These are phyloP conservation scores for Drosophila infuscata DNA, from an alignment of 2,888 invertebrate genomes.

Conservation along the genomic window DNA sequence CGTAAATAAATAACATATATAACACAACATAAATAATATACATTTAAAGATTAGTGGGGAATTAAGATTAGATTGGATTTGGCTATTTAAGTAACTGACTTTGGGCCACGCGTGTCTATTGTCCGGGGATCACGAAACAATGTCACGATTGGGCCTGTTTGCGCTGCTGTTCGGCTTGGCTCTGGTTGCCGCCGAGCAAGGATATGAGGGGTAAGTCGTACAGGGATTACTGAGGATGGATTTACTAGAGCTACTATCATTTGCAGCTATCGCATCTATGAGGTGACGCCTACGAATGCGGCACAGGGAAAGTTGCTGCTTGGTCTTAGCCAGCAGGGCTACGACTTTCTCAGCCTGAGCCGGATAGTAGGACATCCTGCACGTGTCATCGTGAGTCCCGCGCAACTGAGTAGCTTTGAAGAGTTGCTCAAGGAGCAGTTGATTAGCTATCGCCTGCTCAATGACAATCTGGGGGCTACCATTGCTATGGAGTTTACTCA, in stretches of 20 bases:
- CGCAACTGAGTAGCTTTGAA: slow-evolving; percentile 59
- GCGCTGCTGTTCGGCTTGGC: slow-evolving; percentile 46
- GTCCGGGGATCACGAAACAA: slow-evolving; percentile 26
- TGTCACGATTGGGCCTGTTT: slow-evolving; percentile 48
- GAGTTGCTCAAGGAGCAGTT: slow-evolving; percentile 42
- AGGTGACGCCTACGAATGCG: slow-evolving; percentile 54
- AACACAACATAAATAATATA: slow-evolving; percentile 7
- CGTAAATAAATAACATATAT: slow-evolving; percentile 41
- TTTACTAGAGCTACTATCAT: background rate
- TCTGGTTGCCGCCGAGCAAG: slow-evolving; percentile 39
- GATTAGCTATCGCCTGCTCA: slow-evolving; percentile 58
- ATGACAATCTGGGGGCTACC: slow-evolving; percentile 68
- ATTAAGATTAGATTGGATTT: slow-evolving; percentile 55
- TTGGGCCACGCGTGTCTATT: slow-evolving; percentile 36
- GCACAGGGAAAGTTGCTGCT: slow-evolving; percentile 61
- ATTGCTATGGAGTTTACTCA: slow-evolving; percentile 68
- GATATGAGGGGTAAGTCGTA: slow-evolving; percentile 51
- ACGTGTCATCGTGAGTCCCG: slow-evolving; percentile 74
- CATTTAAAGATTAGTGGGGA: slow-evolving; percentile 37
- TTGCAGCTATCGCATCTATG: slow-evolving; percentile 79
- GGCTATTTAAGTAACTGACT: slow-evolving; percentile 53
- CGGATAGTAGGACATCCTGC: slow-evolving; percentile 57
- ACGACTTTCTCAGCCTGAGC: slow-evolving; percentile 74
- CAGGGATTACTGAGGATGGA: background rate
- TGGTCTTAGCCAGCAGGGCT: slow-evolving; percentile 55